Conservation (phyloP, 2,797 vertebrate species). For the Melanotaenia pygmaea region DNA sequence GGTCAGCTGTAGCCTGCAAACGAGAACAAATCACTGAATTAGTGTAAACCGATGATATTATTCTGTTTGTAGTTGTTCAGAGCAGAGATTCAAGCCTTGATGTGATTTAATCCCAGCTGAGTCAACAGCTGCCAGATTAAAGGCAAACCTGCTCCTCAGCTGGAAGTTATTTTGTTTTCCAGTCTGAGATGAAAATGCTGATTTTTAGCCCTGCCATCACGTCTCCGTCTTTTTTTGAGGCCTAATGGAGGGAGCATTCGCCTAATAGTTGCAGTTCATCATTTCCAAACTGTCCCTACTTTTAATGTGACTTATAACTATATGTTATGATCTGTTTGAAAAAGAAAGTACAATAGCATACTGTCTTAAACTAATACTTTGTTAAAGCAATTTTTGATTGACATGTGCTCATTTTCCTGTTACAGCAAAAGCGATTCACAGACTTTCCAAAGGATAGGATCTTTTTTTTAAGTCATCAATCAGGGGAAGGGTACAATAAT, state of each 20-base stretch:
- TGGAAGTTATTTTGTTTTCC: not conserved
- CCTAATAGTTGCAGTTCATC: not conserved
- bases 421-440: not conserved
- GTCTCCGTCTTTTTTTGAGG: not conserved
- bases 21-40: not conserved
- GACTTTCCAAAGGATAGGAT: too few relatives aligned
- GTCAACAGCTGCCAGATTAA: slow-evolving; percentile 26
- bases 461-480: not conserved
- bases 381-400: not conserved
- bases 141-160: not conserved
- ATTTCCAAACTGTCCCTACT: not conserved
- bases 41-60: not conserved
- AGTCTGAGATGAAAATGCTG: not conserved
- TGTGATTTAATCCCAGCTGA: slow-evolving; percentile 36
- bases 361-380: not conserved
- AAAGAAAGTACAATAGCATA: not conserved
- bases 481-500: not conserved
- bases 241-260: not conserved
- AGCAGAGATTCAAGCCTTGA: slow-evolving; percentile 3
- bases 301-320: not conserved
- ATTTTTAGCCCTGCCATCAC: not conserved
- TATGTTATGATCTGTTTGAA: not conserved
- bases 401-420: not conserved
- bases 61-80: not conserved
- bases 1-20: not conserved